These are phyloP conservation scores for Rhagologus leucostigma DNA, from an alignment of 2,113 vertebrate species.

Conservation along the genomic window DNA sequence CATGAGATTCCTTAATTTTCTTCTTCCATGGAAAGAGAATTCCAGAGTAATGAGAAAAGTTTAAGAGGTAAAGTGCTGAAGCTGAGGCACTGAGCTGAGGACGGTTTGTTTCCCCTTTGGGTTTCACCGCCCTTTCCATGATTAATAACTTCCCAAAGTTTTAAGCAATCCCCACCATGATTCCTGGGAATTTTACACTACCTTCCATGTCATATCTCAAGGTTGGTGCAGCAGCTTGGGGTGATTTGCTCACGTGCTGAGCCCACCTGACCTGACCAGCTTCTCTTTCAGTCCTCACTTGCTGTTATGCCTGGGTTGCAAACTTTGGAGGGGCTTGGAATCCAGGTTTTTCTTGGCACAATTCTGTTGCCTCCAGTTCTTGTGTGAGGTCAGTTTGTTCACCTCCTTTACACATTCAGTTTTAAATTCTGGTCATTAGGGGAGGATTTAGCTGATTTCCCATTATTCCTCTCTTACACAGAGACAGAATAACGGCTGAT, in stretches of 20 bases:
- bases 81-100: not conserved
- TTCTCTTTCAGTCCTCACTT: not conserved
- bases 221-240: not conserved
- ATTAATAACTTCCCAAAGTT: not conserved
- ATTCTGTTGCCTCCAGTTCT: not conserved
- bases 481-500: not conserved
- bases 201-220: not conserved
- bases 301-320: rapidly evolving
- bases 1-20: not conserved
- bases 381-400: not conserved
- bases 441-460: not conserved
- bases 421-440: not conserved
- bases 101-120: not conserved
- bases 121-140: not conserved
- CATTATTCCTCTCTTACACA: not conserved
- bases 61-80: not conserved
- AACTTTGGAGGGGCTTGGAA: not conserved
- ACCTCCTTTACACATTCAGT: too few relatives aligned
- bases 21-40: not conserved
- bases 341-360: not conserved
- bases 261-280: not conserved
- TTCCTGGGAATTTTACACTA: not conserved
- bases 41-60: not conserved
- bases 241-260: rapidly evolving
- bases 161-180: not conserved